These are phyloP conservation scores for Astropecten irregularis DNA, from an alignment of 53 echinoderm and acorn worm genomes.

Conservation along the genomic window DNA sequence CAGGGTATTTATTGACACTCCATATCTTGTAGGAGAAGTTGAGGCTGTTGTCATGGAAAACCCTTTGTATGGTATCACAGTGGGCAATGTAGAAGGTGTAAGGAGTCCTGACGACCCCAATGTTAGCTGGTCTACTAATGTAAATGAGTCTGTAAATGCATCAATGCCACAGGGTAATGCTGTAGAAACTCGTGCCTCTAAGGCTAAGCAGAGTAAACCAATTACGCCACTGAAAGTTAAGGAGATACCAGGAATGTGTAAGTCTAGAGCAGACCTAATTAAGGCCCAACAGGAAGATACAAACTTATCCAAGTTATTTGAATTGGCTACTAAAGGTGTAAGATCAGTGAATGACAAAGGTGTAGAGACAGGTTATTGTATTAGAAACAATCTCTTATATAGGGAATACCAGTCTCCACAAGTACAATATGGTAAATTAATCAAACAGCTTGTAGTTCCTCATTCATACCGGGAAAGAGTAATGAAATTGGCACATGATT, in stretches of 20 bases:
- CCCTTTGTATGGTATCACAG: conserved; percentile 9
- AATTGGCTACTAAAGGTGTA: background rate
- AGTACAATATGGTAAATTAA: background rate
- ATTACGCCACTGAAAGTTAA: background rate
- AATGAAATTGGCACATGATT: conserved; percentile 55
- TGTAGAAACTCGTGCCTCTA: conserved; percentile 18
- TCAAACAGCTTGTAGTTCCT: conserved; percentile 54
- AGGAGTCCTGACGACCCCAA: background rate
- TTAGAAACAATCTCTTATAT: background rate
- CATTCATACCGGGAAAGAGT: conserved; percentile 11
- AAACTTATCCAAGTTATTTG: background rate
- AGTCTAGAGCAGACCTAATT: background rate
- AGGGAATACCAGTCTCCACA: conserved; percentile 20
- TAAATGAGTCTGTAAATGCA: too few species aligned
- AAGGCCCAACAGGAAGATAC: background rate
- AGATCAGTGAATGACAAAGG: background rate
- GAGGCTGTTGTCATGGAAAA: background rate
- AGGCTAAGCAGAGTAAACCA: background rate
- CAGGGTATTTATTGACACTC: background rate
- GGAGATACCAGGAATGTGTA: background rate
- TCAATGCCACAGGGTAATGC: background rate
- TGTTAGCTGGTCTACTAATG: background rate
- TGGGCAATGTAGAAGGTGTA: conserved; percentile 21
- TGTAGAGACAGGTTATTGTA: conserved; percentile 8
- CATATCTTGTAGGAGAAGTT: background rate